phyloP scores from a whole-genome alignment of 2,113 vertebrate species.

The Macquaria ambigua region DNA sequence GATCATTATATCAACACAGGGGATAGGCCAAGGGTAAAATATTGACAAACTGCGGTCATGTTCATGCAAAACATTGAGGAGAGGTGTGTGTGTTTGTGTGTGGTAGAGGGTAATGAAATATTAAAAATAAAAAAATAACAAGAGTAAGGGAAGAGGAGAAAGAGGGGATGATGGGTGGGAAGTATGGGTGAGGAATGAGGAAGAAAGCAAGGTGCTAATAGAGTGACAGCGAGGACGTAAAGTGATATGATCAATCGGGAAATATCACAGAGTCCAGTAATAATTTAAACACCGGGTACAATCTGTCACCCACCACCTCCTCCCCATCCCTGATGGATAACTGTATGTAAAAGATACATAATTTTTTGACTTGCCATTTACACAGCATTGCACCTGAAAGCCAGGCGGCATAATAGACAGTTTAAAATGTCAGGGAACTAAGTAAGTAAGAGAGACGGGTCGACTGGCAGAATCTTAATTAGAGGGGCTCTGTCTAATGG shows the following conservation, averaged over 20 bases:
- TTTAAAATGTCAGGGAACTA: conserved; percentile 90
- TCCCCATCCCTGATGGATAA: conserved; percentile 81
- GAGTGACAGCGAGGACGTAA: conserved; percentile 86
- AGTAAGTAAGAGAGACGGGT: conserved; percentile 88
- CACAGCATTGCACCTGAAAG: conserved; percentile 89
- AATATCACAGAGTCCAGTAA: conserved; percentile 83
- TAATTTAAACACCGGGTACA: conserved; percentile 80
- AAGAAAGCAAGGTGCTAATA: conserved; percentile 65
- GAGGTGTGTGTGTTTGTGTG: conserved; percentile 44
- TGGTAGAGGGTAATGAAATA: conserved; percentile 34
- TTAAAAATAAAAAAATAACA: conserved; percentile 41
- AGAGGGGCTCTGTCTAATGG: conserved; percentile 83
- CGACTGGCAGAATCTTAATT: conserved; percentile 87
- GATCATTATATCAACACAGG: conserved; percentile 87
- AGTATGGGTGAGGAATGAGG: background rate
- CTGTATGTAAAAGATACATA: conserved; percentile 89
- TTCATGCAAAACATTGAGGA: conserved; percentile 60
- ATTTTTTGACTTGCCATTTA: conserved; percentile 89
- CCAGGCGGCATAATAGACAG: conserved; percentile 87
- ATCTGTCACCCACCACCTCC: conserved; percentile 67
- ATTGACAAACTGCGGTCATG: conserved; percentile 84
- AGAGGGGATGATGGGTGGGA: conserved; percentile 13
- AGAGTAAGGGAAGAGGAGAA: background rate
- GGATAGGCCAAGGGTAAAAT: conserved; percentile 85
- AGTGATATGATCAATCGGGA: conserved; percentile 88